Percentiles rank a stretch among this genome's conserved stretches.
Evolutionary conservation across 2,888 invertebrate genomes (phyloP).

Genomic region (Hydroisotoma schaefferi): DNA sequence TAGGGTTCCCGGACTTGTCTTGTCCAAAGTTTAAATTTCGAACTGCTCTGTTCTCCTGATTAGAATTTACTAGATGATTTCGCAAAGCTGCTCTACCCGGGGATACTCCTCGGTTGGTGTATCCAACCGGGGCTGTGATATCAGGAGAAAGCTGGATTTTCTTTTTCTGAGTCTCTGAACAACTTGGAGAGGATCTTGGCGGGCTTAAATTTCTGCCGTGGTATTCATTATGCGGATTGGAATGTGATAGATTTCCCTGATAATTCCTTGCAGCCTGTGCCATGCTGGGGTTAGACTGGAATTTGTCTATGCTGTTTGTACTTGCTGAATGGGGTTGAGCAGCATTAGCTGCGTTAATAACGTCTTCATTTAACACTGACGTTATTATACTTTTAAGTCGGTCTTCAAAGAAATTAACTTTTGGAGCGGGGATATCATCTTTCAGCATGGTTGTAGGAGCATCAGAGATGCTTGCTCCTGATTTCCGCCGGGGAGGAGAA

Average conservation of each 20-base stretch:
- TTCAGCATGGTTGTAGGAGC: conserved; percentile 14
- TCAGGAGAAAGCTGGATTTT: conserved; percentile 44
- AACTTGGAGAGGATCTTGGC: conserved; percentile 14
- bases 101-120: conserved; percentile 11
- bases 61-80: conserved; percentile 22
- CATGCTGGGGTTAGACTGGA: background rate
- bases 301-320: background rate
- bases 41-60: conserved; percentile 23
- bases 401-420: conserved; percentile 77
- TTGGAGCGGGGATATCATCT: conserved; percentile 38
- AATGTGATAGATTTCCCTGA: conserved; percentile 1
- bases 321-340: background rate
- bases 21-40: conserved; percentile 35
- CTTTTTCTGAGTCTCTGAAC: conserved; percentile 27
- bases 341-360: background rate
- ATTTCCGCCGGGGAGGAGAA: background rate
- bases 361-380: conserved; percentile 77
- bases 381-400: conserved; percentile 81
- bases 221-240: conserved; percentile 1
- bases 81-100: conserved; percentile 26
- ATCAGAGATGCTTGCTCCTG: background rate
- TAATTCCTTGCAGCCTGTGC: background rate
- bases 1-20: conserved; percentile 53
- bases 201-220: background rate
- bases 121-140: conserved; percentile 29